phyloP scores from a whole-genome alignment of 2,797 vertebrate genomes.

The Cetoscarus ocellatus region DNA sequence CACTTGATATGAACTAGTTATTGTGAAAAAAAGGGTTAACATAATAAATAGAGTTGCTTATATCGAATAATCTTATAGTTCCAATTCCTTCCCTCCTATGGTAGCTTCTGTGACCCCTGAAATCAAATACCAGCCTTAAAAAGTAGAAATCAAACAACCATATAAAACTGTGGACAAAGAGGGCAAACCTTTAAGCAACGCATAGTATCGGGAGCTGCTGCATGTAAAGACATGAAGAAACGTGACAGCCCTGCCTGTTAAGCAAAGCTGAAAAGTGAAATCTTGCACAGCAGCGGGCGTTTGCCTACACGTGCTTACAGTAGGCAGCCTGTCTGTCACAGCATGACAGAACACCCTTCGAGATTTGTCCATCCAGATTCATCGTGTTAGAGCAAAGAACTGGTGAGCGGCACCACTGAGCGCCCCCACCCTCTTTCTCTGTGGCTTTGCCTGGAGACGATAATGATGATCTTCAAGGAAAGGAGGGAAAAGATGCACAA shows the following conservation, averaged over 20 bases:
- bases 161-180: neutral
- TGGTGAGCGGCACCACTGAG: slow-evolving; percentile 53
- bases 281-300: slow-evolving; percentile 54
- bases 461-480: slow-evolving; percentile 80
- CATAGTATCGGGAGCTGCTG: slow-evolving; percentile 11
- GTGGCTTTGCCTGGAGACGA: slow-evolving; percentile 61
- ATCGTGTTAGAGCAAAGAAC: slow-evolving; percentile 46
- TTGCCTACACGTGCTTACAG: slow-evolving; percentile 58
- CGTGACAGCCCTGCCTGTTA: slow-evolving; percentile 21
- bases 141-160: neutral
- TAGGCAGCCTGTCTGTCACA: slow-evolving; percentile 60
- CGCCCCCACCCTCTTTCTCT: slow-evolving; percentile 7
- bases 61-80: no score
- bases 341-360: slow-evolving; percentile 63
- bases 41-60: no score
- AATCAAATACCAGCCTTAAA: neutral
- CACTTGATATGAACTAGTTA: no score
- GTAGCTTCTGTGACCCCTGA: no score
- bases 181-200: neutral
- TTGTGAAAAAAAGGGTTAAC: no score
- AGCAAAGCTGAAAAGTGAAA: slow-evolving; percentile 50
- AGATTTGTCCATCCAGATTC: slow-evolving; percentile 70
- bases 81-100: no score
- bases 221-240: slow-evolving; percentile 12
- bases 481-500: slow-evolving; percentile 76